Percentiles rank a stretch among this genome's conserved stretches.
Evolutionary conservation across 53 echinoderm and acorn worm genomes (phyloP).

Genomic region (Actinopyga echinites): DNA sequence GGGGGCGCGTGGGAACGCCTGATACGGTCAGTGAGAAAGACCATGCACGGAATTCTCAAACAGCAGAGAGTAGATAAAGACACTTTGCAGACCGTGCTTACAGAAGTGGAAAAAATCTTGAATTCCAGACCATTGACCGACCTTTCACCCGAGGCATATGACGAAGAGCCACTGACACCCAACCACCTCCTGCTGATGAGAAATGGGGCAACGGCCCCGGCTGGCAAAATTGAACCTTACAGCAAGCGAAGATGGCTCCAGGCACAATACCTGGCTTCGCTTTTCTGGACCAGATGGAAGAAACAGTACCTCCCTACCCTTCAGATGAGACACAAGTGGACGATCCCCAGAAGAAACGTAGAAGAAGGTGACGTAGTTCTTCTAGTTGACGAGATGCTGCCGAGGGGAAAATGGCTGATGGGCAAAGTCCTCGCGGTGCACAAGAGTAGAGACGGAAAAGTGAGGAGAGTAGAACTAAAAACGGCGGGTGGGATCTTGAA

Average conservation of each 20-base stretch:
- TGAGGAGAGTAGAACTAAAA: conserved; percentile 23
- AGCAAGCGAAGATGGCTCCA: conserved; percentile 37
- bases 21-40: conserved; percentile 24
- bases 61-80: not conserved
- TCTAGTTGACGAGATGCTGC: not conserved
- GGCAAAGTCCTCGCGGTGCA: not conserved
- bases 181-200: conserved; percentile 50
- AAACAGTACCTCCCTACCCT: conserved; percentile 18
- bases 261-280: conserved; percentile 18
- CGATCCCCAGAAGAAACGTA: not conserved
- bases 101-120: conserved; percentile 18
- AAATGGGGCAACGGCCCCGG: conserved; percentile 5
- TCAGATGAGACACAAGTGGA: conserved; percentile 8
- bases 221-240: not conserved
- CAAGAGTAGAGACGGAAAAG: conserved; percentile 9
- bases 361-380: conserved; percentile 10
- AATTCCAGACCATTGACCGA: conserved; percentile 37
- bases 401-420: conserved; percentile 30
- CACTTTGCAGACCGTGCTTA: not conserved
- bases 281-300: conserved; percentile 31
- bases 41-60: not conserved
- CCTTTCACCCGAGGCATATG: not conserved
- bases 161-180: conserved; percentile 37
- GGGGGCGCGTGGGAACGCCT: conserved; percentile 43
- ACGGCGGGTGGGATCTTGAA: conserved; percentile 1